Conservation (phyloP, 2,113 vertebrate species). For the Pardalotus punctatus region DNA sequence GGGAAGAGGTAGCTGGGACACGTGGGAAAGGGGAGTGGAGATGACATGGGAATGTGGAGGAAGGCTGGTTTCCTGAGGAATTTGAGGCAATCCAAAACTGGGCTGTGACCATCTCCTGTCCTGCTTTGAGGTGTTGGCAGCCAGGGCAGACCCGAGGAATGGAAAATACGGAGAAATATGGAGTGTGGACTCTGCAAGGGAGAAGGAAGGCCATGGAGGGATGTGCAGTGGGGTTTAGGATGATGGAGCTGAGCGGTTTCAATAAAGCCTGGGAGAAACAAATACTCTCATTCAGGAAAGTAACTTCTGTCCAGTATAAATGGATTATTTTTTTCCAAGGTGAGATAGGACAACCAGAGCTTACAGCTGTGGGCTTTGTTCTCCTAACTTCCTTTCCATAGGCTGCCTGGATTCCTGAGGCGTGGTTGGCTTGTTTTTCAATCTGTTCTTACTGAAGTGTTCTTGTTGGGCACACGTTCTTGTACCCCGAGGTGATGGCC, state of each 20-base stretch:
- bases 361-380: neutral
- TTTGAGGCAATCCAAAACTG: neutral
- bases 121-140: neutral
- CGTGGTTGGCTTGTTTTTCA: neutral
- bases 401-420: neutral
- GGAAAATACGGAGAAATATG: accelerated
- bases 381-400: accelerated
- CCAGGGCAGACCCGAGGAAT: too few species aligned
- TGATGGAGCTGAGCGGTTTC: neutral
- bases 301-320: neutral
- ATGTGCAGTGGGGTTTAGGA: neutral
- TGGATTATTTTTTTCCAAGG: neutral
- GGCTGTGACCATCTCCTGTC: neutral
- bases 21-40: neutral
- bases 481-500: neutral
- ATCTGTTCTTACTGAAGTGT: neutral
- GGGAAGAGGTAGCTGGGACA: neutral
- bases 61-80: neutral
- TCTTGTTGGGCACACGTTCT: neutral
- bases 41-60: neutral
- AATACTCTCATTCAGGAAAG: neutral
- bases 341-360: neutral
- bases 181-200: accelerated
- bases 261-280: neutral
- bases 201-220: neutral